phyloP scores from a whole-genome alignment of 2,888 invertebrate genomes.

The Fragum sueziense region DNA sequence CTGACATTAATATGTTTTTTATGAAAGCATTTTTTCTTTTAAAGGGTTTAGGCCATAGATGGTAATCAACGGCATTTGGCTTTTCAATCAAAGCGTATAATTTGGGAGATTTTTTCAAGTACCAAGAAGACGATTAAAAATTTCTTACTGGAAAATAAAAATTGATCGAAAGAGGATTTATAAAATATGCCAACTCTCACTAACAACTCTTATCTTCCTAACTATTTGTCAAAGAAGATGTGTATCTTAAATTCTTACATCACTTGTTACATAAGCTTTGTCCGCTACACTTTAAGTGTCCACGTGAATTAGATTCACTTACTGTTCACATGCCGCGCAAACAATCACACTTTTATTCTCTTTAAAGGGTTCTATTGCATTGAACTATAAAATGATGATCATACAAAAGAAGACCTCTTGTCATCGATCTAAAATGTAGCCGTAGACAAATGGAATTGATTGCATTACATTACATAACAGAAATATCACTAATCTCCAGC shows the following conservation, averaged over 20 bases:
- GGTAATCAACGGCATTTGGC: too few species aligned
- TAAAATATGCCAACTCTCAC: background rate
- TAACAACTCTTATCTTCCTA: background rate
- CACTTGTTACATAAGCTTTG: background rate
- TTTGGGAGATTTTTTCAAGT: too few species aligned
- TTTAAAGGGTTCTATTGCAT: background rate
- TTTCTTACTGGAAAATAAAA: too few species aligned
- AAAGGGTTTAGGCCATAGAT: too few species aligned
- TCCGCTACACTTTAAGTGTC: background rate
- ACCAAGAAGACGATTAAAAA: too few species aligned
- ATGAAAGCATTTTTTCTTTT: too few species aligned
- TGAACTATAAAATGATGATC: conserved; percentile 10
- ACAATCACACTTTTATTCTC: background rate
- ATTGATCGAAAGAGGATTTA: background rate
- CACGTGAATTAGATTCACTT: conserved; percentile 9
- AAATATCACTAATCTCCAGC: too few species aligned
- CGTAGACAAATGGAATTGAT: too few species aligned
- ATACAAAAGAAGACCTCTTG: conserved; percentile 21
- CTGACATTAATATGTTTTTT: too few species aligned
- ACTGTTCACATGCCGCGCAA: background rate
- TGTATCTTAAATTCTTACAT: background rate
- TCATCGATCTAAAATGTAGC: conserved; percentile 8
- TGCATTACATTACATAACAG: too few species aligned
- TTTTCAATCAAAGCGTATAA: too few species aligned
- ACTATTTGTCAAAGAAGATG: background rate